Evolutionary conservation across 23 tunicate genomes (phyloP), one percentile per base, ranked within the genome.

Genomic region (Halocynthia roretzi): DNA sequence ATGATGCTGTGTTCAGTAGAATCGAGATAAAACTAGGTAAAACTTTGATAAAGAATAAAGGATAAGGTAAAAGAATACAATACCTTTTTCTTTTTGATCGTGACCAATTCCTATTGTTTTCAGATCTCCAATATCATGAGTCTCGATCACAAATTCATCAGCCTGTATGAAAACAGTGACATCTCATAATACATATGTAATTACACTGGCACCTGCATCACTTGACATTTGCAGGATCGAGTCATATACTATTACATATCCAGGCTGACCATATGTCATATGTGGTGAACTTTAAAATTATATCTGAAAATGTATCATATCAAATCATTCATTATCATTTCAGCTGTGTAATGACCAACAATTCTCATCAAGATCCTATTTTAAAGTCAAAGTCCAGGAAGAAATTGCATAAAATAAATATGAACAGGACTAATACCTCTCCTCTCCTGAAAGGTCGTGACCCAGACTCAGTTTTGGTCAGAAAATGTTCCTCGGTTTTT

Each of bases 31-130:
- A 19, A 70, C 17, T 14, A 19, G 2, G 19, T 50, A 53, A 31
- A 23, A 70, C 50, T 5, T 62, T 40, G 52, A 1, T 4, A 15
- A 50, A 44, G 31, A 1, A 44, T 1, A 2, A 23, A 5, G 5
- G 15, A 2, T 19, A 72, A 44, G 11, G 15, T 51, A 10, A 10
- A 14, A 10, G 14, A 17, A 5, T 10, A 11, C 6, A 6, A 66
- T 57, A 89, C 96, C 96, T 75, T 83, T 89, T 19, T 80, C 87
- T 57, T 86, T 78, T 8, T 86, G 87, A 31, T 82, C 84, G 78
- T 92, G 98, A 6, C 87, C 92, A 40, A 92, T 86, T 22, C 92
- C 91, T 23, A 92, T 79, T 48, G 82, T 62, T 6, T 54, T 52
- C 63, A 92, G 53, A 2, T 67, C 31, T 57, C 98, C 98, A 8